Evolutionary conservation across 2,888 invertebrate genomes (phyloP), one percentile per base, ranked within the genome.

Genomic region (Dicycla oo): DNA sequence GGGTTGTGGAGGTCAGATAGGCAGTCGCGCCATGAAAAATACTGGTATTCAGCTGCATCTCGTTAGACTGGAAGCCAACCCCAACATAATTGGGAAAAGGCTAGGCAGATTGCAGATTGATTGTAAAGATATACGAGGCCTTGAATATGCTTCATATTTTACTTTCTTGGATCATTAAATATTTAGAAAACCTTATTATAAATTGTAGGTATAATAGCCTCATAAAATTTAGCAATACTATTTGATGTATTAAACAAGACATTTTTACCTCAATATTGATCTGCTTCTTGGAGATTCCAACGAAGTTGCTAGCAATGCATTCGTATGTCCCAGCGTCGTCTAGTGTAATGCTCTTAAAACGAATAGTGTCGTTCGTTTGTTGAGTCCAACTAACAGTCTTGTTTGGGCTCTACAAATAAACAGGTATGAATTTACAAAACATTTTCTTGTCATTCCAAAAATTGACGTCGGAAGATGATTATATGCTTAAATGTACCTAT

Each of bases 291-390:
- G 82, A 76, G 2, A 75, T 85, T 10, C 95, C 95, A 65, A 91
- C 94, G 3, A 67, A 61, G 64, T 94, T 96, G 11, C 72, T 70
- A 0, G 93, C 94, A 43, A 76, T 86, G 74, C 95, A 96, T 79
- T 92, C 89, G 61, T 95, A 96, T 3, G 78, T 86, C 0, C 95
- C 95, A 40, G 87, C 86, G 65, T 95, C 95, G 23, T 89, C 85
- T 15, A 86, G 82, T 64, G 76, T 67, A 18, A 93, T 81, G 3
- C 69, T 87, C 5, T 91, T 85, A 68, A 95, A 93, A 62, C 85
- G 76, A 53, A 95, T 87, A 18, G 82, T 89, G 65, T 93, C 93
- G 2, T 87, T 76, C 3, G 86, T 82, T 85, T 54, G 30, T 20
- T 78, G 47, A n/a, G 49, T 78, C 92, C 91, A 93, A 5, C 88